phyloP scores from a whole-genome alignment of 1,140 invertebrate species.

The Probaryconus sp. region DNA sequence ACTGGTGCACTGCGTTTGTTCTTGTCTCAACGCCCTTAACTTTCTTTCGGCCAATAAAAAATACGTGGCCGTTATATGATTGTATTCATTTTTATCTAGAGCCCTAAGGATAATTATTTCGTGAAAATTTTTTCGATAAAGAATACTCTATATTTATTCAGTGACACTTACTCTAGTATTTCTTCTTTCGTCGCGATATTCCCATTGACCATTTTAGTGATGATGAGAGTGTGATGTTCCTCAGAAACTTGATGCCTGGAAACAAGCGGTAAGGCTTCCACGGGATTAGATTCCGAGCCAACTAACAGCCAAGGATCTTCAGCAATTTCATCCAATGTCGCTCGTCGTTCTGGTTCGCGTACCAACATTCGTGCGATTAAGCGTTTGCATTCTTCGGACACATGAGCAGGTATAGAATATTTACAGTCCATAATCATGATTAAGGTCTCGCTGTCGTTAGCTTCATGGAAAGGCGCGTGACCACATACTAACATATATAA shows the following conservation, averaged over 20 bases:
- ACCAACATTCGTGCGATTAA: constrained; percentile 95
- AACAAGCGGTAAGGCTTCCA: constrained; percentile 86
- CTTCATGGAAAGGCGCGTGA: constrained; percentile 98
- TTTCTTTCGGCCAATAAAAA: constrained; percentile 97
- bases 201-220: constrained; percentile 97
- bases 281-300: constrained; percentile 74
- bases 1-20: constrained; percentile 78
- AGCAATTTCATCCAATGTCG: constrained; percentile 92
- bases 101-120: constrained; percentile 84
- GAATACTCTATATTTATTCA: background rate
- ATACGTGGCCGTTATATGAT: constrained; percentile 99
- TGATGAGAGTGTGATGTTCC: constrained; percentile 93
- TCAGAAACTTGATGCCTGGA: constrained; percentile 91
- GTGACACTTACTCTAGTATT: constrained; percentile 87
- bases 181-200: constrained; percentile 96
- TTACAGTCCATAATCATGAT: constrained; percentile 99
- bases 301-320: constrained; percentile 90
- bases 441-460: constrained; percentile 98
- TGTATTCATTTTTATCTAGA: constrained; percentile 97
- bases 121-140: background rate
- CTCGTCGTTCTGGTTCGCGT: constrained; percentile 92
- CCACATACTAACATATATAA: constrained; percentile 99
- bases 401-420: constrained; percentile 93
- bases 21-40: constrained; percentile 85
- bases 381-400: constrained; percentile 91